Conservation (phyloP, 2,888 invertebrate species). For the Zygaena filipendulae region DNA sequence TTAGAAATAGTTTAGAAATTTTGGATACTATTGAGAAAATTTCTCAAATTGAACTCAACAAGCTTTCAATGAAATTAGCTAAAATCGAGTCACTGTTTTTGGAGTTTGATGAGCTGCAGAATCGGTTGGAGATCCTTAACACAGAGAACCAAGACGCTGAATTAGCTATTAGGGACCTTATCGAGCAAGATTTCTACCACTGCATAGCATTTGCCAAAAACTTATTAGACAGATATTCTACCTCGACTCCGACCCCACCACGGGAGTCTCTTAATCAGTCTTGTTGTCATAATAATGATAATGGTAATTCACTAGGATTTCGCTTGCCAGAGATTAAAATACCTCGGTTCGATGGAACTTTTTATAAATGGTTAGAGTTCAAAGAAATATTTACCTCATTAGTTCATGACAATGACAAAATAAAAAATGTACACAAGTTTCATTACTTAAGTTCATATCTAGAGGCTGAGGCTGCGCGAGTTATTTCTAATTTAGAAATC, state of each 20-base stretch:
- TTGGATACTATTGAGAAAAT: neutral
- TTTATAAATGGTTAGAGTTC: constrained; percentile 19
- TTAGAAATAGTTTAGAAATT: too few species aligned
- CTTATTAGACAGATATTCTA: too few species aligned
- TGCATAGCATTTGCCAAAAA: too few species aligned
- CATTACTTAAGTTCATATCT: constrained; percentile 19
- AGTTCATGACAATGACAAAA: constrained; percentile 15
- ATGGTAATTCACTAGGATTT: constrained; percentile 11
- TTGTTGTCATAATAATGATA: neutral
- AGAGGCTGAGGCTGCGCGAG: constrained; percentile 16
- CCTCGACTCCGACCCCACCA: too few species aligned
- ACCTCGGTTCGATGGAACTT: constrained; percentile 16
- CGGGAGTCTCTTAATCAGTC: too few species aligned
- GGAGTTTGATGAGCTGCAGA: constrained; percentile 1
- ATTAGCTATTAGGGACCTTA: neutral
- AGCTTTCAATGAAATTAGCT: neutral
- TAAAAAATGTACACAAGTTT: constrained; percentile 17
- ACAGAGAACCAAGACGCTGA: neutral
- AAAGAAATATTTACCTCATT: constrained; percentile 13
- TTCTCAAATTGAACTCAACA: too few species aligned
- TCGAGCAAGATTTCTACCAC: too few species aligned
- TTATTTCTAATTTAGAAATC: constrained; percentile 16
- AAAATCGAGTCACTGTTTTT: neutral
- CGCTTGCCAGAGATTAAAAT: constrained; percentile 15
- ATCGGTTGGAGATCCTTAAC: neutral